Evolutionary conservation across 2,797 vertebrate genomes (phyloP).

Genomic region (Coracias cyanogaster): DNA sequence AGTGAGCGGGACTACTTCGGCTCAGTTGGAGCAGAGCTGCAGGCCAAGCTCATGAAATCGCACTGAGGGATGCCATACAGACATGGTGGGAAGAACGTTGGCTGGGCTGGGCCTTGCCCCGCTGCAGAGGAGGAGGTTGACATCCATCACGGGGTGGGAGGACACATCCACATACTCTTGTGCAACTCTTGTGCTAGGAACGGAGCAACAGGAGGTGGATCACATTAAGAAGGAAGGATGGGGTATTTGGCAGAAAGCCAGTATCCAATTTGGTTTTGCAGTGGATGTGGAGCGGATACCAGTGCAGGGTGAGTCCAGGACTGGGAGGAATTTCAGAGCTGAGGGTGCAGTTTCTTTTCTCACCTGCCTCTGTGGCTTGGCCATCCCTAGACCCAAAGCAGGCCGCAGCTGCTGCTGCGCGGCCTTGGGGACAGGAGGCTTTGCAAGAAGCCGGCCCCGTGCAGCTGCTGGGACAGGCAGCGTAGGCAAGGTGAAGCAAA

Average conservation of each 20-base stretch:
- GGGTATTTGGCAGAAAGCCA: neutral
- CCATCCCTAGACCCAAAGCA: neutral
- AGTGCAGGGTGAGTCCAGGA: neutral
- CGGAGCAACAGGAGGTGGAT: neutral
- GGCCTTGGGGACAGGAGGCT: neutral
- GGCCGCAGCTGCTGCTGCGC: neutral
- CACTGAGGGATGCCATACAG: neutral
- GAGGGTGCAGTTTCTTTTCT: neutral
- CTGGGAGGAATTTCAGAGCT: neutral
- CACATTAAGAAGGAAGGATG: neutral
- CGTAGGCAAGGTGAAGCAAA: neutral
- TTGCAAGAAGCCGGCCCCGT: neutral
- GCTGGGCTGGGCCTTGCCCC: neutral
- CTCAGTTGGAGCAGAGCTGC: neutral
- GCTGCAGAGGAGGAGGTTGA: neutral
- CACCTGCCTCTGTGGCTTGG: neutral
- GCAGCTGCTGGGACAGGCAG: neutral
- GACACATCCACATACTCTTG: rapidly evolving
- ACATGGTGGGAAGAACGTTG: rapidly evolving
- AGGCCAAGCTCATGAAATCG: neutral
- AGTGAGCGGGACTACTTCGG: neutral
- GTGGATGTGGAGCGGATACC: neutral
- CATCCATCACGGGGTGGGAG: rapidly evolving
- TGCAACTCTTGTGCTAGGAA: neutral
- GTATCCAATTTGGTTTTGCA: neutral